Evolutionary conservation across 2,797 vertebrate species (phyloP), one percentile per base, ranked within the genome.

Genomic region (Acrossocheilus fasciatus): DNA sequence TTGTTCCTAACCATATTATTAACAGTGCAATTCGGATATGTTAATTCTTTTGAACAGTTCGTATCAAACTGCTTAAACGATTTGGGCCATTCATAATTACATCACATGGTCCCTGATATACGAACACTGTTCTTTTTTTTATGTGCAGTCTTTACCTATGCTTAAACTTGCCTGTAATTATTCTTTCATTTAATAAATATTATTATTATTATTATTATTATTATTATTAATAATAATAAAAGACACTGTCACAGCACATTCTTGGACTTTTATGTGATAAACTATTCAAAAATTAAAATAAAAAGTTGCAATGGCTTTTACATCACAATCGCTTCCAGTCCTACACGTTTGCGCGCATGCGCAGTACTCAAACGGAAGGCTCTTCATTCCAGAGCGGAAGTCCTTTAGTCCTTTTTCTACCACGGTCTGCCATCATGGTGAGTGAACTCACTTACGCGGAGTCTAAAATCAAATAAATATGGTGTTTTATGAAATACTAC

Each of bases 371-470:
- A n/a, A 0, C 89, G 92, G 92, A 91, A 92, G 84, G 4, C 0
- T 77, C 93, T 93, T 95, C 20, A 89, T 89, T 68, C 52, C 1
- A 1, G 41, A 36, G 59, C 90, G 83, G 94, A 94, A 90, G 0
- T 68, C 0, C 2, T 9, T 0, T 88, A 88, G 91, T 94, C 92
- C 94, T 96, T 96, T 96, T 90, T 92, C 93, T 57, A 91, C 94
- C 92, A 87, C 83, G 81, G 92, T 93, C 93, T 87, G 95, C 96
- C 96, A 95, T 95, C 96, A 97, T 97, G 96, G 97, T 97, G 89
- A 95, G 96, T 91, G 89, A 88, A 86, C 73, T 88, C 66, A 87
- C 86, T n/a, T 18, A 57, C 74, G 36, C 81, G 41, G 69, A 6
- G 84, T 77, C 78, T 26, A 26, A 81, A 87, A 54, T 45, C 12